phyloP scores from a whole-genome alignment of 1,140 invertebrate species.

The Latrodectus geometricus region DNA sequence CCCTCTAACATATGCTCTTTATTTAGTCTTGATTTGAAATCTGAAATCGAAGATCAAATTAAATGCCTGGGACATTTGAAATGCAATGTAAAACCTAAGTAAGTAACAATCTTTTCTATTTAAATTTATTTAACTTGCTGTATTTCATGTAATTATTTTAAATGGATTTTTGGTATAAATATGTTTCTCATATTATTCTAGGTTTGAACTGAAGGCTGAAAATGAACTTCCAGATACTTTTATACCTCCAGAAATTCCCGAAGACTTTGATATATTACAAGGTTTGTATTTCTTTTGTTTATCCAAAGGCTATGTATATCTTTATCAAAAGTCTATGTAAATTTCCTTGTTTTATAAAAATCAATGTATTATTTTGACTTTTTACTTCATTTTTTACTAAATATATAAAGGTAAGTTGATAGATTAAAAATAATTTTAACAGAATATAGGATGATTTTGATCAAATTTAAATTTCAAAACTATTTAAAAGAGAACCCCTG shows the following conservation, averaged over 20 bases:
- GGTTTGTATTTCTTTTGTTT: constrained; percentile 8
- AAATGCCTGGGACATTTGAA: constrained; percentile 17
- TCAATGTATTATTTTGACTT: no score
- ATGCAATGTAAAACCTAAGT: constrained; percentile 12
- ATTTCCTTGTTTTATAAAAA: no score
- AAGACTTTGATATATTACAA: constrained; percentile 14
- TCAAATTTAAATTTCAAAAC: no score
- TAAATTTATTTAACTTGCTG: not conserved
- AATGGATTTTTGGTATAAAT: not conserved
- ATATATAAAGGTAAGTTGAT: no score
- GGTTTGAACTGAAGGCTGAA: not conserved
- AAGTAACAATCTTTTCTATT: not conserved
- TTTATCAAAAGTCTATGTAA: no score
- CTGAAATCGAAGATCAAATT: constrained; percentile 21
- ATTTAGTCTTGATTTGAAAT: constrained; percentile 31
- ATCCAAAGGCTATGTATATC: no score
- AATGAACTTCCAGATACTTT: constrained; percentile 28
- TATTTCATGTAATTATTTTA: not conserved
- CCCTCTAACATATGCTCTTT: not conserved
- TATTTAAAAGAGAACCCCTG: no score
- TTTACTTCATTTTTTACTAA: no score
- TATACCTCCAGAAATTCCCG: constrained; percentile 8
- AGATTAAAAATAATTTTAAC: no score
- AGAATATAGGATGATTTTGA: no score
- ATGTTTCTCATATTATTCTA: not conserved